Base-by-base conservation (phyloP, 2,113 vertebrate species). In the Salvelinus sp. region DNA sequence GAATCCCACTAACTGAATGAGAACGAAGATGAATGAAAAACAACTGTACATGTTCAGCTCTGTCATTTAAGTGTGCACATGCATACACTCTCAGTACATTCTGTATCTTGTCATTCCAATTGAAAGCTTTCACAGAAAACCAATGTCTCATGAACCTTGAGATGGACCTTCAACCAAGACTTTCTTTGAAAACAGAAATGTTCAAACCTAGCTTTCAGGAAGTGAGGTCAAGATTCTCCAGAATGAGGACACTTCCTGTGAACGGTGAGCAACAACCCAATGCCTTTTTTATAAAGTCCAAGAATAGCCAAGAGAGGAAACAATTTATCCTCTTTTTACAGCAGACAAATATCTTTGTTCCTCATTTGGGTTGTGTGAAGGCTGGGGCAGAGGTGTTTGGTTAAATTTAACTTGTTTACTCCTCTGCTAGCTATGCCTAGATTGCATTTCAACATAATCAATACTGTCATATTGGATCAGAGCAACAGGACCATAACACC, bases 391-490 rank as follows among this genome's bases (percentile, higher is more conserved):
- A 72, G 85, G 83, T 84, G 83, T 85, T 91, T 77, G 78, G 88
- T 91, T 91, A 84, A 88, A 88, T 90, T 87, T 87, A 83, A 87
- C 86, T 83, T 89, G 88, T 91, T 92, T 90, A 89, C 84, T 85
- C 75, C 79, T 79, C 85, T 47, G 81, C 81, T 80, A 83, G 68
- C 81, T 86, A 83, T 85, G 70, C 83, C 63, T 83, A 88, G 89
- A 92, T 90, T 92, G 88, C 86, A 87, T 91, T 91, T 90, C 84
- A 86, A 83, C 85, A 89, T 87, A 90, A 91, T 92, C 90, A 85
- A 92, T 92, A 90, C 84, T 75, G 89, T 79, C 84, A 89, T 86
- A 85, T 88, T 88, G 85, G 89, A 89, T 86, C 89, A 83, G 82
- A 90, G 86, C 72, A 85, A 84, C 87, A 87, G 81, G 86, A 85